These are phyloP conservation scores for Notolepis coatsorum DNA, from an alignment of 2,797 vertebrate species.

Conservation along the genomic window DNA sequence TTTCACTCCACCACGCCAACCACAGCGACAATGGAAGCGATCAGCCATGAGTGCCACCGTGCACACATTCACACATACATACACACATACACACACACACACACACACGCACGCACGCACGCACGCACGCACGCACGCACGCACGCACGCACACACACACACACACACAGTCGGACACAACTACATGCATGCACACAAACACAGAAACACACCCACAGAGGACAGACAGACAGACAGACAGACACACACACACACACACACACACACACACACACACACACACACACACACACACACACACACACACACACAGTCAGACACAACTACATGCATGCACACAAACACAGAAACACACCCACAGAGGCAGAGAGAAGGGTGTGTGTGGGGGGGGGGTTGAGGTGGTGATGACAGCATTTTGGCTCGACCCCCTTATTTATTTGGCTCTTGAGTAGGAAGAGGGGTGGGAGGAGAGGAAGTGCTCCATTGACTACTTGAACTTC, in stretches of 20 bases:
- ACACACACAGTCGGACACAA: constrained; percentile 7
- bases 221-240: neutral
- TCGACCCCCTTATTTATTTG: constrained; percentile 65
- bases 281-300: neutral
- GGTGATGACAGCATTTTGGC: constrained; percentile 68
- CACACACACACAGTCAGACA: too few relatives aligned
- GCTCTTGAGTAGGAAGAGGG: constrained; percentile 77
- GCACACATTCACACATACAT: neutral
- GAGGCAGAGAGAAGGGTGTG: constrained; percentile 7
- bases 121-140: neutral
- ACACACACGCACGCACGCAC: neutral
- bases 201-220: constrained; percentile 32
- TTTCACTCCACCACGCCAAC: constrained; percentile 45
- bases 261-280: neutral
- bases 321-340: neutral
- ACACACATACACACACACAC: neutral
- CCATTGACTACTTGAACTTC: constrained; percentile 86
- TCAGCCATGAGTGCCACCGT: too few relatives aligned
- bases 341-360: neutral
- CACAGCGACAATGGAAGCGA: too few relatives aligned
- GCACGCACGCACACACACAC: neutral
- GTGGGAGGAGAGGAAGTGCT: constrained; percentile 72
- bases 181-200: constrained; percentile 12
- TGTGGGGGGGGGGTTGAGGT: constrained; percentile 23
- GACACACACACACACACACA: neutral